phyloP scores from a whole-genome alignment of 2,797 vertebrate species.

The Chromis chromis region DNA sequence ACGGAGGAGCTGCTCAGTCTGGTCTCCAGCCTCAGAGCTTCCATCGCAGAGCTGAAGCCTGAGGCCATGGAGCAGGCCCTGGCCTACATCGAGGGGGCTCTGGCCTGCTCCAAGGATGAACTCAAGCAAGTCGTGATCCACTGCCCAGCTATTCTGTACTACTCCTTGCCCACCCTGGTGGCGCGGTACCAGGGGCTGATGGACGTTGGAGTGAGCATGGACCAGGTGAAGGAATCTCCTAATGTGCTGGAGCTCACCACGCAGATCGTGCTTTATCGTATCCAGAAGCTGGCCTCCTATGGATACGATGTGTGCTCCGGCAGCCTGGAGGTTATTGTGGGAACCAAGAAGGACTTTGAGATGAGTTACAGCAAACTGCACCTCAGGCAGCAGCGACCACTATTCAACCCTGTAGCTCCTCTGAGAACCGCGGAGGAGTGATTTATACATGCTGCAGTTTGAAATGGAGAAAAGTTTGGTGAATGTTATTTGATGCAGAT shows the following conservation, averaged over 20 bases:
- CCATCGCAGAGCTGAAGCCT: slow-evolving; percentile 88
- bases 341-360: slow-evolving; percentile 94
- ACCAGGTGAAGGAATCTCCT: slow-evolving; percentile 87
- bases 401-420: slow-evolving; percentile 91
- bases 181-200: slow-evolving; percentile 86
- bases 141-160: slow-evolving; percentile 90
- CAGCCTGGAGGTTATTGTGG: slow-evolving; percentile 85
- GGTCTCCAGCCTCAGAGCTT: slow-evolving; percentile 90
- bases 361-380: slow-evolving; percentile 84
- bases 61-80: slow-evolving; percentile 83
- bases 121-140: slow-evolving; percentile 84
- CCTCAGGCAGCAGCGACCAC: slow-evolving; percentile 83
- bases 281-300: slow-evolving; percentile 87
- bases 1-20: slow-evolving; percentile 87
- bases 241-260: slow-evolving; percentile 90
- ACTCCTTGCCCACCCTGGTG: slow-evolving; percentile 84
- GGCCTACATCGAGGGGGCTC: slow-evolving; percentile 80
- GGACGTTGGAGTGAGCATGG: slow-evolving; percentile 83
- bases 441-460: background rate
- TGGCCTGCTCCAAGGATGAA: slow-evolving; percentile 84
- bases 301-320: slow-evolving; percentile 85
- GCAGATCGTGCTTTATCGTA: slow-evolving; percentile 88
- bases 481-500: background rate
- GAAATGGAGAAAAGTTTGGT: background rate
- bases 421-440: slow-evolving; percentile 82